Percentiles rank a stretch among this genome's conserved stretches.
Conservation (phyloP, 1,140 invertebrate genomes). For the Cotesia glomerata region DNA sequence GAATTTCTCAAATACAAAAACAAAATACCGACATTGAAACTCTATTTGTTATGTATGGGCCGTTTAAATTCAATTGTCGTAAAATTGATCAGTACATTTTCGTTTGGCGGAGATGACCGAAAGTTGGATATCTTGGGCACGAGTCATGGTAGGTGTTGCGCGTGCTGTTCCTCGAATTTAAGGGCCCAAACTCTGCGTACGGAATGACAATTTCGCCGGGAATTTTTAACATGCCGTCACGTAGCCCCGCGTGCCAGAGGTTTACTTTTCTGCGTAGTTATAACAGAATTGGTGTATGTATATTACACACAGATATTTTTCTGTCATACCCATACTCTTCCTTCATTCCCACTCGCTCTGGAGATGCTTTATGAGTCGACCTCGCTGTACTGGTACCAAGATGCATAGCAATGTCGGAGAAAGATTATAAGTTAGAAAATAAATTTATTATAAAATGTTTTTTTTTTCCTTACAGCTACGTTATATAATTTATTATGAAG, state of each 20-base stretch:
- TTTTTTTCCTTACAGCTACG: too few relatives aligned
- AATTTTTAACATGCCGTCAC: conserved; percentile 49
- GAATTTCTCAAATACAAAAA: too few relatives aligned
- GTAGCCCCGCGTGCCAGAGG: conserved; percentile 28
- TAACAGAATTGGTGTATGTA: conserved; percentile 25
- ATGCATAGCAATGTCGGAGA: conserved; percentile 46
- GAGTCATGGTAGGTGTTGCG: background rate
- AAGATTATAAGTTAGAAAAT: background rate
- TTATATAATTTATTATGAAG: too few relatives aligned
- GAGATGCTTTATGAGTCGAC: conserved; percentile 52
- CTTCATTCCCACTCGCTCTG: conserved; percentile 28
- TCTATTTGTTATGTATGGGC: background rate
- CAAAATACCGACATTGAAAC: too few relatives aligned
- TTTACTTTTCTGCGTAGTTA: conserved; percentile 11
- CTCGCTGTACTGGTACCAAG: conserved; percentile 34
- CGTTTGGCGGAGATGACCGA: background rate
- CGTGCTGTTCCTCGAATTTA: conserved; percentile 30
- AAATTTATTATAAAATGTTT: background rate
- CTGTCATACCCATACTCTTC: background rate
- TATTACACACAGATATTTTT: background rate
- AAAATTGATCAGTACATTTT: background rate
- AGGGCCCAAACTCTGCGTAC: conserved; percentile 1
- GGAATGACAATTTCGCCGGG: conserved; percentile 32
- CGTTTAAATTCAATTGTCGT: background rate
- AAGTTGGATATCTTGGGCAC: background rate